phyloP scores from a whole-genome alignment of 2,113 vertebrate species.

The Scophthalmus maximus region DNA sequence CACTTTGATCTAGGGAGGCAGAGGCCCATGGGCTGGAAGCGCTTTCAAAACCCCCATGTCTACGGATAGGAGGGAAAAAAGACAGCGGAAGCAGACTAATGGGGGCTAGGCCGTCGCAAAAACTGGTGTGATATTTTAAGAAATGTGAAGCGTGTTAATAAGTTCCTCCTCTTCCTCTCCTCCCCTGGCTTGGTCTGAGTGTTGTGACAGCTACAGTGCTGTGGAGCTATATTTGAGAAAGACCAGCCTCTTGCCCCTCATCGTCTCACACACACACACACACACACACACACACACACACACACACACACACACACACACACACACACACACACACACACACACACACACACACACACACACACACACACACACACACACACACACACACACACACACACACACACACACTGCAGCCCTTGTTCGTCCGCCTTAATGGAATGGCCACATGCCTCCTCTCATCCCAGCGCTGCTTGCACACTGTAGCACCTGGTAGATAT shows the following conservation, averaged over 20 bases:
- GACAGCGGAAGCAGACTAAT: conserved; percentile 27
- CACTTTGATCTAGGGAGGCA: conserved; percentile 20
- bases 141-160: conserved; percentile 58
- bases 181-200: conserved; percentile 50
- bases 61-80: not conserved
- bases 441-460: conserved; percentile 77
- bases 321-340: conserved; percentile 70
- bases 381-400: conserved; percentile 43
- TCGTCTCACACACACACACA: conserved; percentile 20
- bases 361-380: conserved; percentile 57
- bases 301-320: conserved; percentile 34
- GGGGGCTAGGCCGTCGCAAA: conserved; percentile 31
- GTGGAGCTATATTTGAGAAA: conserved; percentile 75
- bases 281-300: conserved; percentile 66
- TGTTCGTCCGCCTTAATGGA: conserved; percentile 77
- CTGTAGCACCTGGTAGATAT: conserved; percentile 86
- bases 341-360: conserved; percentile 11
- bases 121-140: conserved; percentile 63
- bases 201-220: conserved; percentile 69
- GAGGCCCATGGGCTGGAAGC: conserved; percentile 21
- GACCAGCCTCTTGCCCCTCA: conserved; percentile 69
- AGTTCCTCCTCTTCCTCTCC: conserved; percentile 53
- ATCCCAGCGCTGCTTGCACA: conserved; percentile 69
- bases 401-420: conserved; percentile 71
- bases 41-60: conserved; percentile 12